A percentile compares a stretch with the other conserved stretches of the same genome.
These are phyloP conservation scores for Sparidentex hasta DNA, from an alignment of 2,797 vertebrate species.

Conservation along the genomic window DNA sequence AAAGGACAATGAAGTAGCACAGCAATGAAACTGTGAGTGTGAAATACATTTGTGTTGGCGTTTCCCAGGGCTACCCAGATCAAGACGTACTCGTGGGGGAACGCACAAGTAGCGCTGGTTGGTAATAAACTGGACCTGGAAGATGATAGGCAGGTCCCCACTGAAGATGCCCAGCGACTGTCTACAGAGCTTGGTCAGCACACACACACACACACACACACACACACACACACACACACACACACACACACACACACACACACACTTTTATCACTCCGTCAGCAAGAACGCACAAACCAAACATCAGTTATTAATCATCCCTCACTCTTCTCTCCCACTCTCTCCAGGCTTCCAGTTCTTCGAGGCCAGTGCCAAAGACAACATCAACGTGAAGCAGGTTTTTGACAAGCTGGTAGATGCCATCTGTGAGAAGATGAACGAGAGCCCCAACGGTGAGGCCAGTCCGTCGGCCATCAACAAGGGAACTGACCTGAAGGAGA, in stretches of 20 bases:
- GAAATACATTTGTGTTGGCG: conserved; percentile 3
- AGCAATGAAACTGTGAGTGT: neutral
- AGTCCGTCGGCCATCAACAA: conserved; percentile 75
- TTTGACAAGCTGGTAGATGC: conserved; percentile 92
- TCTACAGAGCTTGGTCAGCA: conserved; percentile 89
- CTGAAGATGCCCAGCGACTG: conserved; percentile 87
- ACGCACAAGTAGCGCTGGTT: conserved; percentile 91
- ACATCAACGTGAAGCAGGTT: conserved; percentile 93
- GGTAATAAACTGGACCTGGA: conserved; percentile 94
- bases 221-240: conserved; percentile 5
- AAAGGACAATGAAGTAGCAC: neutral
- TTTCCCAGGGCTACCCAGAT: conserved; percentile 92
- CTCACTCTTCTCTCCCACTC: neutral
- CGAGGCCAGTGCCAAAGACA: conserved; percentile 93
- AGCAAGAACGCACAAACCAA: neutral
- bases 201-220: neutral
- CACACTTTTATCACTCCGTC: neutral
- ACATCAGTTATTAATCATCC: neutral
- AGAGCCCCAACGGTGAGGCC: conserved; percentile 86
- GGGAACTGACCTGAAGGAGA: conserved; percentile 81
- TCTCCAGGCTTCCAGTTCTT: conserved; percentile 92
- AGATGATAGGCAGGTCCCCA: conserved; percentile 89
- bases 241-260: neutral
- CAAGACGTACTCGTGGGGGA: conserved; percentile 96
- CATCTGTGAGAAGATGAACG: conserved; percentile 94